Evolutionary conservation across 2,113 vertebrate species (phyloP).

Genomic region (Phyllopteryx taeniolatus): DNA sequence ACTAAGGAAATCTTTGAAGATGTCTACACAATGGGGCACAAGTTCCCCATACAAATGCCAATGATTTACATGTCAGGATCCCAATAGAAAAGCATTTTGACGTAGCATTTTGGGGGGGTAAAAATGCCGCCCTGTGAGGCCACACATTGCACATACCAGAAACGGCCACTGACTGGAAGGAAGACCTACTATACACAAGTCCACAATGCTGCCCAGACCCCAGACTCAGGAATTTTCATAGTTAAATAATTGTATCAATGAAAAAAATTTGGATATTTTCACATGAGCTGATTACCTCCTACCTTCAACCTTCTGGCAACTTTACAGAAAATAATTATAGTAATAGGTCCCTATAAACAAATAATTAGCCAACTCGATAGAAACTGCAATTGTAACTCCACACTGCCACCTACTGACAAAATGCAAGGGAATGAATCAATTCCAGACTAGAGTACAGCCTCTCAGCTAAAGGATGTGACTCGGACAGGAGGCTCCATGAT

Average conservation of each 20-base stretch:
- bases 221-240: no score
- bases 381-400: neutral
- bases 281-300: neutral
- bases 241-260: no score
- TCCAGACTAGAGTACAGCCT: neutral
- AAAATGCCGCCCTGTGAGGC: no score
- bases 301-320: neutral
- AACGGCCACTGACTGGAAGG: neutral
- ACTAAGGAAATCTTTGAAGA: no score
- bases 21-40: no score
- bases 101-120: no score
- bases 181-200: neutral
- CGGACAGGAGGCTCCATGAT: conserved; percentile 45
- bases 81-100: no score
- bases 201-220: no score
- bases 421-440: neutral
- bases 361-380: neutral
- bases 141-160: neutral
- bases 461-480: conserved; percentile 19
- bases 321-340: neutral
- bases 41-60: no score
- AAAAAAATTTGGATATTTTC: no score
- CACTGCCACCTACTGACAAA: conserved; percentile 26
- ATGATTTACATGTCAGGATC: no score
- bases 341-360: neutral